phyloP scores from a whole-genome alignment of 2,797 vertebrate genomes.

The Orientallactaga sibirica region DNA sequence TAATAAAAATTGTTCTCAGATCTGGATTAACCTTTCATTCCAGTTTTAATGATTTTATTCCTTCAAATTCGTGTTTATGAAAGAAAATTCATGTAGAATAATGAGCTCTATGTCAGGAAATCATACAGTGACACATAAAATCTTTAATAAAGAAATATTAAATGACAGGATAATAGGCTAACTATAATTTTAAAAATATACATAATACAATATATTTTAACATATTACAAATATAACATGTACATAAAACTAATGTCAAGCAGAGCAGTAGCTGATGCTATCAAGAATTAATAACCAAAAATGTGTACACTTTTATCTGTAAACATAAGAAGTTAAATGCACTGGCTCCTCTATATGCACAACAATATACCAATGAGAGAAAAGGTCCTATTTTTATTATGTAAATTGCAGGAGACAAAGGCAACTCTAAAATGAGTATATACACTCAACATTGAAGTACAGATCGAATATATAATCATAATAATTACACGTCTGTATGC shows the following conservation, averaged over 20 bases:
- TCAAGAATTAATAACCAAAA: not conserved
- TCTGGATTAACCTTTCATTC: not conserved
- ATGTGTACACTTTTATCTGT: not conserved
- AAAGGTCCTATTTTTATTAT: not conserved
- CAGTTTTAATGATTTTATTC: not conserved
- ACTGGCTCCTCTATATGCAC: not conserved
- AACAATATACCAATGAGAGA: not conserved
- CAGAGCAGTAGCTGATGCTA: not conserved
- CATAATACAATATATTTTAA: not conserved
- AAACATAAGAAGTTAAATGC: not conserved
- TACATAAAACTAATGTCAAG: not conserved
- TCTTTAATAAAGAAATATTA: constrained; percentile 10
- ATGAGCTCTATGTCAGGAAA: not conserved
- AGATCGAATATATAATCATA: constrained; percentile 20
- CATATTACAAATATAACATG: not conserved
- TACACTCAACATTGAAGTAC: not conserved
- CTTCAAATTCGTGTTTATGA: not conserved
- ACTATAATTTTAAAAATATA: constrained; percentile 21
- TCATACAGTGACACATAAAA: not conserved
- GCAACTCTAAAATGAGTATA: not conserved
- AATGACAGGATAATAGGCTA: not conserved
- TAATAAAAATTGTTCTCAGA: not conserved
- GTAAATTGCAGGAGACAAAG: not conserved
- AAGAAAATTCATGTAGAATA: not conserved
- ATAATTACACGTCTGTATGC: not conserved